These are phyloP conservation scores for Ctena decussata DNA, from an alignment of 2,888 invertebrate genomes.

Conservation along the genomic window DNA sequence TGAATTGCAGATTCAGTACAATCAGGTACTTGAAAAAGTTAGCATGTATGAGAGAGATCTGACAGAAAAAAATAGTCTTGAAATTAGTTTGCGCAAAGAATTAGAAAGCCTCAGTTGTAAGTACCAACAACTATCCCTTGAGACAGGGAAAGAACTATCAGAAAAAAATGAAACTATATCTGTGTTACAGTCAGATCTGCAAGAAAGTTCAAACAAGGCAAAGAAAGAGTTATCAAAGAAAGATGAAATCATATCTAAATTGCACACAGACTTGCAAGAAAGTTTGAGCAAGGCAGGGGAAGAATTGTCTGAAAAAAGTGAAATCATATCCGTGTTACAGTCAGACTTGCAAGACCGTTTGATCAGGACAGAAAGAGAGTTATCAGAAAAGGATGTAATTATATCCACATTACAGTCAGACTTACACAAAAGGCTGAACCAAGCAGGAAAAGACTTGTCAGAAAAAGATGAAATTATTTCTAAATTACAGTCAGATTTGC, in stretches of 20 bases:
- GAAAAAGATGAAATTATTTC: too few relatives aligned
- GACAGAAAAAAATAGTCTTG: not conserved
- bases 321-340: too few relatives aligned
- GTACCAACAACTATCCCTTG: not conserved
- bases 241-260: too few relatives aligned
- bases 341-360: too few relatives aligned
- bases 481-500: too few relatives aligned
- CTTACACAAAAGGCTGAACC: not conserved
- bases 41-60: not conserved
- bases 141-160: not conserved
- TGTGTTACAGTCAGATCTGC: not conserved
- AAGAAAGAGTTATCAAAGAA: too few relatives aligned
- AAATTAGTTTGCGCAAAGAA: not conserved
- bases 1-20: not conserved
- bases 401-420: not conserved
- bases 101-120: not conserved
- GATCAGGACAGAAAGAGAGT: not conserved
- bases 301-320: too few relatives aligned
- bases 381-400: not conserved
- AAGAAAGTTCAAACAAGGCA: not conserved
- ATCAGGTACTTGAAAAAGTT: not conserved
- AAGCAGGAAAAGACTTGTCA: too few relatives aligned
- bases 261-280: too few relatives aligned
- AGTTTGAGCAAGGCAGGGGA: too few relatives aligned
- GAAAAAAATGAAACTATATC: not conserved